These are phyloP conservation scores for Lepidochitona cinerea DNA, from an alignment of 2,888 invertebrate species.

Conservation along the genomic window DNA sequence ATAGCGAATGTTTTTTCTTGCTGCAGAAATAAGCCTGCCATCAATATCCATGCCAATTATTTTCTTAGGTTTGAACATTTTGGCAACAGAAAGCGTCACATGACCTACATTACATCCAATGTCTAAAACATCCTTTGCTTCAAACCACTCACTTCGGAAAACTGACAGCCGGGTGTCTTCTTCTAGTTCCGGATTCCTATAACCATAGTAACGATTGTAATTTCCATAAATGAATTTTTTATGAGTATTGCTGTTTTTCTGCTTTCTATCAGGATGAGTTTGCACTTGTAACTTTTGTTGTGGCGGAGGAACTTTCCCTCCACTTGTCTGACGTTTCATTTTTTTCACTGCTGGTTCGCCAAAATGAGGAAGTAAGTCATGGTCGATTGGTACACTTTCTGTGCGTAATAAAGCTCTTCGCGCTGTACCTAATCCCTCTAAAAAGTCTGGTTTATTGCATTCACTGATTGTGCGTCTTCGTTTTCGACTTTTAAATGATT, in stretches of 20 bases:
- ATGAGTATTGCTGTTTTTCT: conserved; percentile 56
- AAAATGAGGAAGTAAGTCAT: conserved; percentile 10
- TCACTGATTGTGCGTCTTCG: conserved; percentile 53
- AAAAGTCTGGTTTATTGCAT: conserved; percentile 21
- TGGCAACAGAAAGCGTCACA: conserved; percentile 90
- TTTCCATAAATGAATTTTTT: conserved; percentile 93
- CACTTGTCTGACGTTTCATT: conserved; percentile 30
- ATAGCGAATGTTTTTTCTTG: conserved; percentile 81
- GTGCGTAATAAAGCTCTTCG: conserved; percentile 24
- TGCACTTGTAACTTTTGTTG: conserved; percentile 8
- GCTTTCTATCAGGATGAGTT: neutral
- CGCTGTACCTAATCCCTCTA: conserved; percentile 29
- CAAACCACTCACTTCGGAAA: conserved; percentile 87
- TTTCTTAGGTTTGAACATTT: conserved; percentile 86
- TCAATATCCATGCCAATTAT: conserved; percentile 97
- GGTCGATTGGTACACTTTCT: conserved; percentile 20
- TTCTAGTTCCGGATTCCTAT: conserved; percentile 85
- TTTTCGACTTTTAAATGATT: conserved; percentile 51
- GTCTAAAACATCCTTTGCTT: conserved; percentile 92
- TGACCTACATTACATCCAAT: conserved; percentile 99
- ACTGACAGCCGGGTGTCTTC: conserved; percentile 86
- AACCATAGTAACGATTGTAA: conserved; percentile 97
- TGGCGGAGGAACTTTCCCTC: conserved; percentile 9
- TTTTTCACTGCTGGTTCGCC: conserved; percentile 38
- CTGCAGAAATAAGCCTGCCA: conserved; percentile 83